phyloP scores from a whole-genome alignment of 2,888 invertebrate genomes.

The Chrysodeixis includens region DNA sequence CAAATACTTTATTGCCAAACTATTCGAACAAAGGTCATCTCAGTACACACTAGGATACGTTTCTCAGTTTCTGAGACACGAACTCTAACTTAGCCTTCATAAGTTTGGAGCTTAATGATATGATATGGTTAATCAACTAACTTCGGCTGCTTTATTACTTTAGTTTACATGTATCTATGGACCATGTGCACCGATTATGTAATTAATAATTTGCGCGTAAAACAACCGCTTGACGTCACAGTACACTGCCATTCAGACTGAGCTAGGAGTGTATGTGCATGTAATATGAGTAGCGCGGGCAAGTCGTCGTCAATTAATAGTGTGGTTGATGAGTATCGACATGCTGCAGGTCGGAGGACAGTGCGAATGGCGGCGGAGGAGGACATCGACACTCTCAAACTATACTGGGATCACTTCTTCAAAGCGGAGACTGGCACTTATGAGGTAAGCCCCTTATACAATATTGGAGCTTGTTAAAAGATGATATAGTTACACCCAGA shows the following conservation, averaged over 20 bases:
- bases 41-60: neutral
- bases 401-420: slow-evolving; percentile 91
- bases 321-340: slow-evolving; percentile 32
- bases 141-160: neutral
- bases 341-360: slow-evolving; percentile 66
- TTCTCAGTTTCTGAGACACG: neutral
- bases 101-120: neutral
- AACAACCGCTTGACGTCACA: slow-evolving; percentile 9
- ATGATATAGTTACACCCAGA: too few relatives aligned
- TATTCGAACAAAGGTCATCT: neutral
- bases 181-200: slow-evolving; percentile 3
- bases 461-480: neutral
- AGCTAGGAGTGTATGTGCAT: neutral
- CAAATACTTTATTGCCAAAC: neutral
- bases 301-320: slow-evolving; percentile 16
- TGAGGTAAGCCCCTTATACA: slow-evolving; percentile 81
- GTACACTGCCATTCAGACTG: neutral
- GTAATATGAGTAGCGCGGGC: neutral
- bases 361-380: slow-evolving; percentile 76
- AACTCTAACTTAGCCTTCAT: neutral
- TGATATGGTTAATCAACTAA: neutral
- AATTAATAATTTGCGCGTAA: slow-evolving; percentile 19
- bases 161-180: neutral
- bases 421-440: slow-evolving; percentile 90
- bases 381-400: slow-evolving; percentile 78